Evolutionary conservation across 1,140 invertebrate species (phyloP).

Genomic region (Idris sp.): DNA sequence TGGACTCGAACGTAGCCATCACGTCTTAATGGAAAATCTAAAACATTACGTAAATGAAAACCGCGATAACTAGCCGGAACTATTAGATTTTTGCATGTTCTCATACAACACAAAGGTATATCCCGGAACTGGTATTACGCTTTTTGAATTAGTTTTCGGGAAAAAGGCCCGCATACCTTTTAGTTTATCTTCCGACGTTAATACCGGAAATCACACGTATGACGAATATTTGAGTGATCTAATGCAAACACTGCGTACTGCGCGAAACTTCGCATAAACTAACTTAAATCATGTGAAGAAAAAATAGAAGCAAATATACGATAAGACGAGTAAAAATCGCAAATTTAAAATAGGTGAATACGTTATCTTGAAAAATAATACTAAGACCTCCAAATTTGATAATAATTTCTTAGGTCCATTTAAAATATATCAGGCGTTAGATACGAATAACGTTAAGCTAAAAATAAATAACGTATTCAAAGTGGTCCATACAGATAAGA

Average conservation of each 20-base stretch:
- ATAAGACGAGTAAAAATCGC: neutral
- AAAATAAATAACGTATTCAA: too few species aligned
- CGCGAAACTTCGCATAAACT: too few species aligned
- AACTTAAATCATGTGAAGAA: too few species aligned
- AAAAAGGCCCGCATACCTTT: conserved; percentile 21
- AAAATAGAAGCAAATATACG: too few species aligned
- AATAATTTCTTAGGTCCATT: conserved; percentile 3
- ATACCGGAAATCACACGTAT: neutral
- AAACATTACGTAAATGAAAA: conserved; percentile 54
- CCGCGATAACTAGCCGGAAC: conserved; percentile 68
- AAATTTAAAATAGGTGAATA: neutral
- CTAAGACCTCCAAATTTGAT: conserved; percentile 4
- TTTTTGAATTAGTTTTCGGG: conserved; percentile 37
- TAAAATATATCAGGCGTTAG: neutral
- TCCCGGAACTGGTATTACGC: conserved; percentile 57
- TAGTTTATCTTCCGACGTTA: neutral
- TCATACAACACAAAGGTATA: conserved; percentile 62
- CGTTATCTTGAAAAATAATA: neutral
- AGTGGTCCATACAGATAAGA: too few species aligned
- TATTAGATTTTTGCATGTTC: conserved; percentile 53
- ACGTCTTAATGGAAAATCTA: conserved; percentile 57
- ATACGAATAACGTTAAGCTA: too few species aligned
- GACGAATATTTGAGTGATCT: too few species aligned
- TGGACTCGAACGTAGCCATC: conserved; percentile 69
- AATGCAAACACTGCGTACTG: too few species aligned